Percentiles rank a stretch among this genome's conserved stretches.
Evolutionary conservation across 2,888 invertebrate genomes (phyloP).

Genomic region (Pollenia griseotomentosa): DNA sequence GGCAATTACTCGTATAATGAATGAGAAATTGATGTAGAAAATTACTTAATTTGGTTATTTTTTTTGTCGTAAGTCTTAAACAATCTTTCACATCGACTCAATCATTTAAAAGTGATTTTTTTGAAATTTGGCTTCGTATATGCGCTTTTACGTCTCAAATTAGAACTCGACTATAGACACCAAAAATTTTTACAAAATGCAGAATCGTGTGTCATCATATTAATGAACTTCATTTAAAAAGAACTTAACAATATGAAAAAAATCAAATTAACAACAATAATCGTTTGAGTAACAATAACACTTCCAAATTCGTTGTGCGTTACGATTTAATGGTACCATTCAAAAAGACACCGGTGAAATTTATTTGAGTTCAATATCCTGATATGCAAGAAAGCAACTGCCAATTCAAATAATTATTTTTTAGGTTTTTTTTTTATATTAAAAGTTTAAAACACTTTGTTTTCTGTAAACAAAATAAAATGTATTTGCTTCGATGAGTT

Average conservation of each 20-base stretch:
- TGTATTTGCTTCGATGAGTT: constrained; percentile 36
- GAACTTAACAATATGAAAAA: constrained; percentile 12
- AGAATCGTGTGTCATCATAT: background rate
- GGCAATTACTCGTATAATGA: no score
- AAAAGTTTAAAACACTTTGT: constrained; percentile 7
- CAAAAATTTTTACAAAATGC: background rate
- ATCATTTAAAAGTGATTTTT: no score
- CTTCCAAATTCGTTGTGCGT: constrained; percentile 10
- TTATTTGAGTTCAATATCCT: constrained; percentile 48
- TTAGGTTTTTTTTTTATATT: background rate
- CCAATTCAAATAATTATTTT: constrained; percentile 15
- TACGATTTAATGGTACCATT: background rate
- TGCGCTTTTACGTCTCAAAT: background rate
- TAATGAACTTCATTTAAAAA: constrained; percentile 40
- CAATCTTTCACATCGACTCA: no score
- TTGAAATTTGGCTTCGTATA: no score
- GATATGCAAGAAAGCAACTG: constrained; percentile 18
- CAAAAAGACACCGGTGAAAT: constrained; percentile 48
- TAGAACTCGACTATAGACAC: background rate
- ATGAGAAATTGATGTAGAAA: no score
- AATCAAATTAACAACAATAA: constrained; percentile 4
- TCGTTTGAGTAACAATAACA: constrained; percentile 14
- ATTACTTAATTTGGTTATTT: no score
- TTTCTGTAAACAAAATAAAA: constrained; percentile 8
- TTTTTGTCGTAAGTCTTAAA: no score